Evolutionary conservation across 2,888 invertebrate species (phyloP).

Genomic region (Phorcus lineatus): DNA sequence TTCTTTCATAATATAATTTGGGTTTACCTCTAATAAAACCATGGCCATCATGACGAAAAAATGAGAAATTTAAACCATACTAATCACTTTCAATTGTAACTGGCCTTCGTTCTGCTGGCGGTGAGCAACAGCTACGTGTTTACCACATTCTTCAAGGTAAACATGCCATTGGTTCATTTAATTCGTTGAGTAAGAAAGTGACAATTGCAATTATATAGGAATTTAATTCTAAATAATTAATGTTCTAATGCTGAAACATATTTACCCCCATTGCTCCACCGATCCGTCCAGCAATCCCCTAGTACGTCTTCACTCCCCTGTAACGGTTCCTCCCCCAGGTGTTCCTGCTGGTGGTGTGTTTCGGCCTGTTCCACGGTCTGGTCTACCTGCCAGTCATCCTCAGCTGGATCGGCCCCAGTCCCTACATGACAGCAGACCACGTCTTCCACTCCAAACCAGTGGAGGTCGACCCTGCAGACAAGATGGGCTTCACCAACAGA

Average conservation of each 20-base stretch:
- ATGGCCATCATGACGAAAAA: no score
- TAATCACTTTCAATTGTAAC: no score
- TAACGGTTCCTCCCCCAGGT: slow-evolving; percentile 75
- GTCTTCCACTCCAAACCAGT: neutral
- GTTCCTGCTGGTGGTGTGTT: slow-evolving; percentile 85
- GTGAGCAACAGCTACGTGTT: slow-evolving; percentile 86
- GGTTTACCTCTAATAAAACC: no score
- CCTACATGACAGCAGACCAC: slow-evolving; percentile 49
- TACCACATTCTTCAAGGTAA: slow-evolving; percentile 83
- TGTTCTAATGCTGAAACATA: no score
- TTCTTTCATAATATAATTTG: no score
- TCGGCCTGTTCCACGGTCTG: slow-evolving; percentile 87
- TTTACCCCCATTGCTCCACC: no score
- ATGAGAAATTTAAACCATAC: no score
- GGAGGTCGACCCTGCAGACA: neutral
- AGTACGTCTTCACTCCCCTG: neutral
- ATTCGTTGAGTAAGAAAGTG: no score
- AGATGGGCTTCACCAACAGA: neutral
- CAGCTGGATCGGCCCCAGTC: slow-evolving; percentile 83
- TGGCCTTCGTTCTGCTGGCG: slow-evolving; percentile 84
- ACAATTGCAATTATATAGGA: no score
- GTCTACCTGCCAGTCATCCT: slow-evolving; percentile 85
- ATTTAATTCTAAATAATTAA: no score
- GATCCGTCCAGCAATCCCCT: no score
- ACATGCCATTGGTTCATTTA: no score